phyloP scores from a whole-genome alignment of 1,140 invertebrate species.

The Zaprionus africanus region DNA sequence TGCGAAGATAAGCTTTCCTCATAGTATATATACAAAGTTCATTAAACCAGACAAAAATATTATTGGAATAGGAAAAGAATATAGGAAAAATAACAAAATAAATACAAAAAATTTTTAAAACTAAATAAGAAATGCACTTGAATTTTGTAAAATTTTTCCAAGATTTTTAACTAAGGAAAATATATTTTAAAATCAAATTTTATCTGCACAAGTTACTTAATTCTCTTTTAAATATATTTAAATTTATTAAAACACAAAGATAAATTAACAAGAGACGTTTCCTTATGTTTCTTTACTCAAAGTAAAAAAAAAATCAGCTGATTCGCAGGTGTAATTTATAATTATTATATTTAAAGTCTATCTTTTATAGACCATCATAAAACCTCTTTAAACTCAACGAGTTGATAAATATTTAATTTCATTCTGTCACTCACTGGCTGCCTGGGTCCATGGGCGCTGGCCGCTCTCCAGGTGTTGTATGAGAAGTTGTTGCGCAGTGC shows the following conservation, averaged over 20 bases:
- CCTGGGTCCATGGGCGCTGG: constrained; percentile 63
- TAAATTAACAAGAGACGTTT: too few relatives aligned
- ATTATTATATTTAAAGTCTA: neutral
- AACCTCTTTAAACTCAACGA: constrained; percentile 4
- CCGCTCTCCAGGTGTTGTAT: constrained; percentile 59
- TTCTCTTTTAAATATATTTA: too few relatives aligned
- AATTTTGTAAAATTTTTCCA: too few relatives aligned
- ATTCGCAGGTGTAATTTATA: neutral
- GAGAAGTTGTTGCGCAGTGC: constrained; percentile 54
- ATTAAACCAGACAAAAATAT: constrained; percentile 10
- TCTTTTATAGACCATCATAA: neutral
- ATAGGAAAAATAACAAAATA: neutral
- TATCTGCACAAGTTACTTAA: too few relatives aligned
- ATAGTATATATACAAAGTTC: constrained; percentile 11
- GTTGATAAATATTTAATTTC: constrained; percentile 7
- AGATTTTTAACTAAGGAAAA: too few relatives aligned
- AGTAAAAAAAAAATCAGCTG: neutral
- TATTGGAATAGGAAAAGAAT: neutral
- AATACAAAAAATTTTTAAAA: neutral
- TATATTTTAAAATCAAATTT: too few relatives aligned
- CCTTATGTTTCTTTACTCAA: neutral
- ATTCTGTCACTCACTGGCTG: constrained; percentile 63
- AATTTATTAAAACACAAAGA: too few relatives aligned
- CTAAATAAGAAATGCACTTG: too few relatives aligned
- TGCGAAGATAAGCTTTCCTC: neutral